Evolutionary conservation across 2,888 invertebrate genomes (phyloP), one percentile per base, ranked within the genome.

Genomic region (Cosmorhoe ocellata): DNA sequence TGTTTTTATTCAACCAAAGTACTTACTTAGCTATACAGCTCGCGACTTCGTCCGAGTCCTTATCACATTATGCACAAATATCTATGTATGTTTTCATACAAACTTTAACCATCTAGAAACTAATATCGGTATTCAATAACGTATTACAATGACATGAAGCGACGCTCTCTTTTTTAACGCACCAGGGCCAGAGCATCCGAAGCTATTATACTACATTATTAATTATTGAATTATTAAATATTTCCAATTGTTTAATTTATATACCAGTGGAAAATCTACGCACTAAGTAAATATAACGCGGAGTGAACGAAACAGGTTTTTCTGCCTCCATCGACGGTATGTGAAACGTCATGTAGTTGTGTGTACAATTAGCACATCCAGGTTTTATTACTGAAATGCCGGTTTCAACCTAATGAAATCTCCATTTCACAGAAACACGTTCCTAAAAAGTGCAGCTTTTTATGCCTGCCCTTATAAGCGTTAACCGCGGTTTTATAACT

Each of bases 311-410:
- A 73, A 70, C 69, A 64, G 66, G 64, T 66, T 70, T 60, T 63
- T 59, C 58, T 51, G 52, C 58, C 58, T 61, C 46, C 47, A 37
- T 58, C 42, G 39, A 58, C 58, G 62, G 61, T 48, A 56, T 55
- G 52, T 59, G 42, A 61, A 61, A 67, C 75, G 73, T 77, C 74
- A 76, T 59, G 58, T 55, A 63, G 59, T 73, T 69, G 64, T 63
- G 61, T 59, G 64, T 69, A 63, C 63, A 72, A 74, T 80, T 79
- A 74, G 57, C 79, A 73, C 71, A 52, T 62, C 47, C 43, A 56
- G 13, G 47, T 43, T 55, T 44, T 52, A 52, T 50, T 46, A 49
- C 59, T 55, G 46, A 55, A 52, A 57, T 57, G 52, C 53, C 51
- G 39, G 52, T 50, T 34, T n/a, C 13, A 41, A 10, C n/a, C 2